phyloP scores from a whole-genome alignment of 1,140 invertebrate genomes.

The Hestina assimilis region DNA sequence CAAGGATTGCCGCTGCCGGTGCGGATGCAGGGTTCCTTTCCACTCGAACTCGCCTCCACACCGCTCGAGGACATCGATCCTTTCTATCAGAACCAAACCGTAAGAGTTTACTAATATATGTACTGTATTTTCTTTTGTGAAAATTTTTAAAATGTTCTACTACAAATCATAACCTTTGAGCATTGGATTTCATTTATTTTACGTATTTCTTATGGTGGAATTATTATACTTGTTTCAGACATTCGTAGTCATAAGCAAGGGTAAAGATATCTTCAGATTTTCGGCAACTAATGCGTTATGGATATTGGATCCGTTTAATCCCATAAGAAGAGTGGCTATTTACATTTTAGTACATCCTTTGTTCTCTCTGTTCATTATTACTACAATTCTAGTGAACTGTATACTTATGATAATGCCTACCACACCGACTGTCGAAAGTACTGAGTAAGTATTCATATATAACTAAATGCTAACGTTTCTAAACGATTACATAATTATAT shows the following conservation, averaged over 20 bases:
- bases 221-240: slow-evolving; percentile 85
- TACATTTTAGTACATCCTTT: slow-evolving; percentile 98
- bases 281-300: slow-evolving; percentile 97
- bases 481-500: slow-evolving; percentile 31
- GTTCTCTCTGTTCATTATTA: slow-evolving; percentile 98
- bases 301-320: slow-evolving; percentile 97
- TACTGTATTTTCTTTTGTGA: too few species aligned
- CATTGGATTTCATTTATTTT: too few species aligned
- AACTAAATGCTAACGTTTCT: slow-evolving; percentile 19
- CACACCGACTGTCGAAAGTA: slow-evolving; percentile 94
- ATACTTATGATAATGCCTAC: slow-evolving; percentile 98
- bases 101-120: too few species aligned
- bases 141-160: too few species aligned
- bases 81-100: slow-evolving; percentile 94
- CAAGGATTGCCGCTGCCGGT: slow-evolving; percentile 94
- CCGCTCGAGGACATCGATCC: slow-evolving; percentile 97
- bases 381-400: slow-evolving; percentile 98
- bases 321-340: slow-evolving; percentile 96
- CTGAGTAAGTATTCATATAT: slow-evolving; percentile 90
- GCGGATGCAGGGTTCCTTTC: slow-evolving; percentile 92
- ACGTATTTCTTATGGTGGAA: too few species aligned
- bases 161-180: too few species aligned
- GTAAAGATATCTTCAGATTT: slow-evolving; percentile 99
- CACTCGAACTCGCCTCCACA: slow-evolving; percentile 93
- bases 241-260: slow-evolving; percentile 98